phyloP scores from a whole-genome alignment of 2,797 vertebrate species.

The Hypotaenidia okinawae region DNA sequence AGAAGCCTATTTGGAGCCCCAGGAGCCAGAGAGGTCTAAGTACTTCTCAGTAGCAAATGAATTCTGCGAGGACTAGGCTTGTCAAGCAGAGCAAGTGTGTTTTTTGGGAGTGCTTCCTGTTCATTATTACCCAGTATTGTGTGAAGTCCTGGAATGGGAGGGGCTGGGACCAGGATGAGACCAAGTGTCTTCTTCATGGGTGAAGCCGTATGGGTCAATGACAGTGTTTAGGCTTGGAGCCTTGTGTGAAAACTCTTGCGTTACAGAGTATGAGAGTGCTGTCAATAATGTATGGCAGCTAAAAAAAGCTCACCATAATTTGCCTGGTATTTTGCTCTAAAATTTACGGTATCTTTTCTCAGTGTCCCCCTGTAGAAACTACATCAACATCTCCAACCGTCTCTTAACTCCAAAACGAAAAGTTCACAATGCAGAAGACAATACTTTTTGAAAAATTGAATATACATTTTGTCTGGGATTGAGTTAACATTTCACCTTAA shows the following conservation, averaged over 20 bases:
- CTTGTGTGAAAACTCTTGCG: not conserved
- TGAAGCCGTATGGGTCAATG: not conserved
- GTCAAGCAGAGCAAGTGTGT: rapidly evolving
- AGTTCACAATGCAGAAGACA: not conserved
- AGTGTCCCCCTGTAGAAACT: not conserved
- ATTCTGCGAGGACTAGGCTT: not conserved
- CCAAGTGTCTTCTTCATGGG: not conserved
- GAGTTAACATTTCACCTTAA: not conserved
- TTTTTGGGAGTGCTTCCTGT: rapidly evolving
- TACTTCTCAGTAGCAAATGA: not conserved
- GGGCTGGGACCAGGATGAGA: not conserved
- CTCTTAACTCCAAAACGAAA: not conserved
- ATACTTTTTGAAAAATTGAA: not conserved
- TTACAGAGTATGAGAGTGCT: not conserved
- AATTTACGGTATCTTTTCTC: not conserved
- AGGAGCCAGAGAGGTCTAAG: not conserved
- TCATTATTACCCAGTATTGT: not conserved
- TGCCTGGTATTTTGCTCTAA: not conserved
- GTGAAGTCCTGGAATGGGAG: not conserved
- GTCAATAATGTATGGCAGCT: not conserved
- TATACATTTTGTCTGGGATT: rapidly evolving
- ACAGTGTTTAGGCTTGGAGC: not conserved
- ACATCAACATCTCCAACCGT: not conserved
- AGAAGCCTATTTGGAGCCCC: not conserved
- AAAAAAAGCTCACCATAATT: not conserved